Conservation (phyloP, 2,888 invertebrate species). For the Meghimatium bilineatum region DNA sequence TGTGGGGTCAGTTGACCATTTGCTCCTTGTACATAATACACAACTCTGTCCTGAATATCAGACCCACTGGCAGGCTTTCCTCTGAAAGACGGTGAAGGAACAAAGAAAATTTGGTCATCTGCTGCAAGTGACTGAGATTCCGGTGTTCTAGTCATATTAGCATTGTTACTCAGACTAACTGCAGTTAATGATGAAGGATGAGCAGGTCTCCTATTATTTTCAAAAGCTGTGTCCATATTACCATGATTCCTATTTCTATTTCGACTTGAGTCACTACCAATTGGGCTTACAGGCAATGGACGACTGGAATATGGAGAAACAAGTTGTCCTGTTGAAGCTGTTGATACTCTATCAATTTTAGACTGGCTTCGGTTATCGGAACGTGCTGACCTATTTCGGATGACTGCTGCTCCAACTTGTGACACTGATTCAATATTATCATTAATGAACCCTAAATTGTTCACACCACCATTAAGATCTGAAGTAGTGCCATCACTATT, state of each 20-base stretch:
- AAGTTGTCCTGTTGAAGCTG: neutral
- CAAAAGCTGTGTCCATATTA: neutral
- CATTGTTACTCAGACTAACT: neutral
- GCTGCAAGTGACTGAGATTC: neutral
- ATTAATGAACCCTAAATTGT: constrained; percentile 26
- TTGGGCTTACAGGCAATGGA: constrained; percentile 33
- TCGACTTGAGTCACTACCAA: constrained; percentile 1
- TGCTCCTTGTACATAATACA: constrained; percentile 21
- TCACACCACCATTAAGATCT: constrained; percentile 22
- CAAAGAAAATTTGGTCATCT: constrained; percentile 9
- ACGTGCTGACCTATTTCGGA: neutral
- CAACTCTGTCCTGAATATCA: neutral
- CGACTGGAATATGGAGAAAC: constrained; percentile 28
- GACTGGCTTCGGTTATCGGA: neutral
- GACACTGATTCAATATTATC: constrained; percentile 38
- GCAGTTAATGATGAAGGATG: neutral
- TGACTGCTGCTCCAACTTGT: constrained; percentile 15
- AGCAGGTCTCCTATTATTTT: neutral
- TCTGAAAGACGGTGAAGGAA: neutral
- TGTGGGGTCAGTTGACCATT: constrained; percentile 9
- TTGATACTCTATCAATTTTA: neutral
- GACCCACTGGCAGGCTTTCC: neutral
- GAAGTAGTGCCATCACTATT: neutral
- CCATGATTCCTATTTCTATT: constrained; percentile 7
- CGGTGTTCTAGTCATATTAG: neutral